These are phyloP conservation scores for Aphis craccivora DNA, from an alignment of 1,140 invertebrate genomes.

Conservation along the genomic window DNA sequence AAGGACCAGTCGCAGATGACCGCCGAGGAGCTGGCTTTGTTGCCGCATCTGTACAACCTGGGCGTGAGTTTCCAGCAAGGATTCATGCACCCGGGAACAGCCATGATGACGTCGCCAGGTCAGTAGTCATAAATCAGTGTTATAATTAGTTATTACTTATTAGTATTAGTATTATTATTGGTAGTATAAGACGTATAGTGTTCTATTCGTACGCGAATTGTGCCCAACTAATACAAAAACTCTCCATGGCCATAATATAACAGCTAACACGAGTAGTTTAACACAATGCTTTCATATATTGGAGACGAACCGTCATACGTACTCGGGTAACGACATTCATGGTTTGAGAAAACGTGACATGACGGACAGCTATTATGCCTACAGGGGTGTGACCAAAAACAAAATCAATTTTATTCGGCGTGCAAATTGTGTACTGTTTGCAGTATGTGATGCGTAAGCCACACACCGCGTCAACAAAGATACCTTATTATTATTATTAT, in stretches of 20 bases:
- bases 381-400: not conserved
- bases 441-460: constrained; percentile 1
- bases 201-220: not conserved
- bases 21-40: constrained; percentile 64
- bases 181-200: not conserved
- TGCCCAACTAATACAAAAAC: not conserved
- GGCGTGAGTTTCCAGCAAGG: constrained; percentile 45
- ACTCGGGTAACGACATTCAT: not conserved
- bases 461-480: not conserved
- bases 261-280: not conserved
- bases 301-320: not conserved
- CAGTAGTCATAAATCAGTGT: constrained; percentile 47
- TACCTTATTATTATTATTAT: not conserved
- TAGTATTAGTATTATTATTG: not conserved
- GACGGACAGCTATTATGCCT: constrained; percentile 37
- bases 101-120: constrained; percentile 56
- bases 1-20: constrained; percentile 60
- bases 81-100: constrained; percentile 54
- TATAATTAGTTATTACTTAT: not conserved
- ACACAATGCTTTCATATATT: not conserved
- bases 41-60: constrained; percentile 66
- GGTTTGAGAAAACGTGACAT: constrained; percentile 13
- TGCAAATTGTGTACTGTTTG: constrained; percentile 5
- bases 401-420: constrained; percentile 32
- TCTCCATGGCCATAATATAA: not conserved